A percentile compares a stretch with the other conserved stretches of the same genome.
Conservation (phyloP, 2,888 invertebrate species). For the Himalopsyche anomala region DNA sequence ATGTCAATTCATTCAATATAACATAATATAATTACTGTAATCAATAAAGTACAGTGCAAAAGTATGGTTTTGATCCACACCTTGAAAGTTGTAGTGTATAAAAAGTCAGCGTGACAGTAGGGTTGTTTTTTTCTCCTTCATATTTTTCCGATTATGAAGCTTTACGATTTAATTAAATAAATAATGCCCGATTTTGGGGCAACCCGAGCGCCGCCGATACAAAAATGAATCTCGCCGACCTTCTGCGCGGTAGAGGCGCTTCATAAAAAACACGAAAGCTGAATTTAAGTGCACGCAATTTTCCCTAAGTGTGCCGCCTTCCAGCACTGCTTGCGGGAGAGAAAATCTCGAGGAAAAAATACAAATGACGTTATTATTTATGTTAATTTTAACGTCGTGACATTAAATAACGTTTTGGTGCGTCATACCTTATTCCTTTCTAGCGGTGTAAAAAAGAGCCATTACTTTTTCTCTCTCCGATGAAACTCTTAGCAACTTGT, state of each 20-base stretch:
- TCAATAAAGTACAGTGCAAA: too few species aligned
- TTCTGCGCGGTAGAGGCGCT: conserved; percentile 39
- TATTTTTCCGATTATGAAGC: conserved; percentile 31
- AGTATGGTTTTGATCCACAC: too few species aligned
- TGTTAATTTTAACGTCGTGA: conserved; percentile 72
- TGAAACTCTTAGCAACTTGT: conserved; percentile 62
- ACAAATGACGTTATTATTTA: conserved; percentile 77
- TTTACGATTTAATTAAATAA: conserved; percentile 35
- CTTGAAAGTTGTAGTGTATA: too few species aligned
- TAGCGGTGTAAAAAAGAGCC: conserved; percentile 58
- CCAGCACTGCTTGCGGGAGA: conserved; percentile 67
- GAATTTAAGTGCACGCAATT: conserved; percentile 65
- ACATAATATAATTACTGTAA: too few species aligned
- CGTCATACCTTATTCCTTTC: conserved; percentile 63
- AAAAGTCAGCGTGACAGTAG: too few species aligned
- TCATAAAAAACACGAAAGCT: conserved; percentile 63
- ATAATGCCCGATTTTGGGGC: conserved; percentile 16
- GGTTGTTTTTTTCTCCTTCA: not conserved
- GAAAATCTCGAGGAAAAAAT: conserved; percentile 67
- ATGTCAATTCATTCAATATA: too few species aligned
- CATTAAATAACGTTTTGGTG: conserved; percentile 65
- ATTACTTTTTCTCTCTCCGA: conserved; percentile 53
- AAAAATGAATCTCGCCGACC: conserved; percentile 35
- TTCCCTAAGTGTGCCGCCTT: conserved; percentile 61
- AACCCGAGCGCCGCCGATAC: conserved; percentile 35